Evolutionary conservation across 2,113 vertebrate species (phyloP).

Genomic region (Macaca nemestrina): DNA sequence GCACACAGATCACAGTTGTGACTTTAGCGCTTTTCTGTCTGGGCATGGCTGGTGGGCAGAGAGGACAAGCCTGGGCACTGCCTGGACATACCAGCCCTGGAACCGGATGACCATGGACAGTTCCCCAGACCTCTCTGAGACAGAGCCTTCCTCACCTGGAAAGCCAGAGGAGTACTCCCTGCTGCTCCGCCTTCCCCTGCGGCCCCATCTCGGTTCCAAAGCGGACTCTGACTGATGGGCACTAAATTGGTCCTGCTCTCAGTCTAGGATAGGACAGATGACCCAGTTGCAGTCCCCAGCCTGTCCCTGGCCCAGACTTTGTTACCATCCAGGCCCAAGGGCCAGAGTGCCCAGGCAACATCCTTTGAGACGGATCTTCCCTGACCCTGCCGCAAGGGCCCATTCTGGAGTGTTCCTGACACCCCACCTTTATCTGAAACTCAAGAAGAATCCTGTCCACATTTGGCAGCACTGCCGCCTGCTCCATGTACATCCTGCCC

Average conservation of each 20-base stretch:
- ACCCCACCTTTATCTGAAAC: not conserved
- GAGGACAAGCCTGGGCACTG: not conserved
- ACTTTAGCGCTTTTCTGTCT: not conserved
- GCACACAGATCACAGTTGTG: not conserved
- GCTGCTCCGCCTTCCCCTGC: not conserved
- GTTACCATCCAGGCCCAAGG: not conserved
- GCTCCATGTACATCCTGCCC: not conserved
- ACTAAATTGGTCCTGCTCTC: not conserved
- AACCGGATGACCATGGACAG: fast-evolving
- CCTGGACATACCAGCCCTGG: not conserved
- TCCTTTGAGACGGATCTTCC: not conserved
- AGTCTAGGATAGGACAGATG: not conserved
- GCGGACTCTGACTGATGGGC: not conserved
- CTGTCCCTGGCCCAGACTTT: not conserved
- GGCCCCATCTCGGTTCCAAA: not conserved
- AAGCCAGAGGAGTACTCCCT: not conserved
- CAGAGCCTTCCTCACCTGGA: not conserved
- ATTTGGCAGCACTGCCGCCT: too few species aligned
- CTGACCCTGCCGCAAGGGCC: not conserved
- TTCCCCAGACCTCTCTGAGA: not conserved
- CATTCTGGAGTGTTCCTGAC: not conserved
- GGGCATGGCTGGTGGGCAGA: not conserved
- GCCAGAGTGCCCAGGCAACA: not conserved
- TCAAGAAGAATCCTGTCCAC: not conserved
- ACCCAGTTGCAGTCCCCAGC: too few species aligned